Evolutionary conservation across 1,140 invertebrate genomes (phyloP), one percentile per base, ranked within the genome.

Genomic region (Meloidogyne floridensis): DNA sequence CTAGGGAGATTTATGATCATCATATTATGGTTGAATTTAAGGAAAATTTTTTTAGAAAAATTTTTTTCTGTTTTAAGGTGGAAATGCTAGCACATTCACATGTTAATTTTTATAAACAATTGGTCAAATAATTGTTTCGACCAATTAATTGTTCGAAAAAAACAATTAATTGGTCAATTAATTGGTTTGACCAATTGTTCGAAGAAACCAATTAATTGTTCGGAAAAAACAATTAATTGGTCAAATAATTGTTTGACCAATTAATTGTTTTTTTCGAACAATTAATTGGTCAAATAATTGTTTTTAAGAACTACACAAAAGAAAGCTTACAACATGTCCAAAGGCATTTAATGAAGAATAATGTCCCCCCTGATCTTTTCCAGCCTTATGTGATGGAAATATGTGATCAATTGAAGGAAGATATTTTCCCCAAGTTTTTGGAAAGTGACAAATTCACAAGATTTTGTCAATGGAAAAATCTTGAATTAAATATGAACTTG

Each of bases 391-490:
- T 98, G 92, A 95, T 97, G 92, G 97, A 99, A 93, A 99, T 99
- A 91, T 98, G 96, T 92, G 95, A 95, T 91, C 95, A 96, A 91
- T 93, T 99, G 91, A 93, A 96, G 91, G 96, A 95, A 80, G 95
- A 96, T 91, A 94, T 97, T 80, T 99, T 99, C 93, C 95, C 94
- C 92, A 95, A 94, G 92, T 88, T 90, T 84, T 83, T 91, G 18
- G 89, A 89, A 71, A 85, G 96, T 93, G 97, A 99, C 88, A 98
- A 98, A 93, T 99, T 98, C 92, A 98, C 96, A 87, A 93, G 98
- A 88, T 99, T 98, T 93, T 99, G 97, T 92, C 98, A 99, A 92
- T 99, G 98, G 98, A 99, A 99, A 92, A 99, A 99, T 92, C 93
- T 99, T 92, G 97, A 99, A 93, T 92, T 99, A 90, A 99, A 99